phyloP scores from a whole-genome alignment of 2,888 invertebrate species.

The Drosophila merina region DNA sequence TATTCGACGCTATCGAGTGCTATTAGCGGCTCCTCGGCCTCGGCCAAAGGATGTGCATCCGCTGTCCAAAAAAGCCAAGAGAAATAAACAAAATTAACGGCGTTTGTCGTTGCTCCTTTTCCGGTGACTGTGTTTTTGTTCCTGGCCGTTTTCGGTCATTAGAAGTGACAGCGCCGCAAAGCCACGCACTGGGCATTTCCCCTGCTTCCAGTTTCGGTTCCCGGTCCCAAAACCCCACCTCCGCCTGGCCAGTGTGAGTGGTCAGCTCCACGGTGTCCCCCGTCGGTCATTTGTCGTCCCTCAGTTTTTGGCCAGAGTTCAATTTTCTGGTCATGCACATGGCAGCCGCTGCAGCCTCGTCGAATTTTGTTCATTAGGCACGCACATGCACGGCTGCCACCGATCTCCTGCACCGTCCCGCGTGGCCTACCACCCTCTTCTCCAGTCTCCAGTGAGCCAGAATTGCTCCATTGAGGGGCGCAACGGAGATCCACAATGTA shows the following conservation, averaged over 20 bases:
- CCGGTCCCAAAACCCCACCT: neutral
- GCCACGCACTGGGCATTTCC: constrained; percentile 40
- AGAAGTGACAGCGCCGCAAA: constrained; percentile 67
- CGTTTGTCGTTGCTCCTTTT: constrained; percentile 32
- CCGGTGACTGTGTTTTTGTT: constrained; percentile 22
- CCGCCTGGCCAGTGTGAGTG: constrained; percentile 31
- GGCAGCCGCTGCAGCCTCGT: constrained; percentile 58
- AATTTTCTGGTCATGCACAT: constrained; percentile 80
- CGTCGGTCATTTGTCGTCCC: constrained; percentile 70
- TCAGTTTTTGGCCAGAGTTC: constrained; percentile 70
- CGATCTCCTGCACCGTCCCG: neutral
- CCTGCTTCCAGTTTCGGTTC: neutral
- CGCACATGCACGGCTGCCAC: constrained; percentile 59
- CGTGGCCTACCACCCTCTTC: neutral
- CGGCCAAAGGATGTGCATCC: constrained; percentile 15
- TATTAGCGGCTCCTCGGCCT: constrained; percentile 10
- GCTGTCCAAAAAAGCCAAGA: constrained; percentile 1
- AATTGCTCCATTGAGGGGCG: constrained; percentile 41
- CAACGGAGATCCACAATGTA: constrained; percentile 61
- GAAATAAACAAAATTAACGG: constrained; percentile 50
- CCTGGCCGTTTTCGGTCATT: constrained; percentile 63
- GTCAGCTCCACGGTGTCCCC: constrained; percentile 17
- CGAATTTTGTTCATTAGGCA: constrained; percentile 78
- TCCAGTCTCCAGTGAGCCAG: constrained; percentile 5
- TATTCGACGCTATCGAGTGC: constrained; percentile 7